These are phyloP conservation scores for Cavia aperea DNA, from an alignment of 2,113 vertebrate genomes.

Conservation along the genomic window DNA sequence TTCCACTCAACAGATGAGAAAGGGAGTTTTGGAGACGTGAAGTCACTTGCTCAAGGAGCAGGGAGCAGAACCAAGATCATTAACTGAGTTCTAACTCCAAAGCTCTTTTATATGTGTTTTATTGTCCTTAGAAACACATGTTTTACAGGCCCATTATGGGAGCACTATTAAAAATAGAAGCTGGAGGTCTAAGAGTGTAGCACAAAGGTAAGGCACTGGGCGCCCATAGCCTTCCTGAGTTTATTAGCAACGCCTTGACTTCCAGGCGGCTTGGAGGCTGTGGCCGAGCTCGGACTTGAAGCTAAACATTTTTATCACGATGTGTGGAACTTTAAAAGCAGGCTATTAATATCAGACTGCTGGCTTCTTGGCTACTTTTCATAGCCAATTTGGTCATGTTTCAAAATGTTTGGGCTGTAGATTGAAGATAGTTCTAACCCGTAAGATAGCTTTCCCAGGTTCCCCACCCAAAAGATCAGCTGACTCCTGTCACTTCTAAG, in stretches of 20 bases:
- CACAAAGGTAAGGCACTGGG: slow-evolving; percentile 65
- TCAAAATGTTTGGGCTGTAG: slow-evolving; percentile 58
- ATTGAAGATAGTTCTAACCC: slow-evolving; percentile 57
- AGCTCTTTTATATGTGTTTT: slow-evolving; percentile 75
- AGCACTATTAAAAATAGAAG: slow-evolving; percentile 77
- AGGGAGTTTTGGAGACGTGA: neutral
- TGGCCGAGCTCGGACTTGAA: neutral
- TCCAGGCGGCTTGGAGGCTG: slow-evolving; percentile 38
- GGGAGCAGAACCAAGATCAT: neutral
- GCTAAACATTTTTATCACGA: slow-evolving; percentile 59
- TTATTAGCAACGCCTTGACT: slow-evolving; percentile 66
- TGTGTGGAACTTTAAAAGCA: slow-evolving; percentile 63
- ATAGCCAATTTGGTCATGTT: slow-evolving; percentile 67
- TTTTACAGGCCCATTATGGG: slow-evolving; percentile 81
- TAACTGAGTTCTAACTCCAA: slow-evolving; percentile 32
- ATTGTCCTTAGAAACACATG: slow-evolving; percentile 80
- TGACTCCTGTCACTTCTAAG: neutral
- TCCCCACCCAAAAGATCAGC: neutral
- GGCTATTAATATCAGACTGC: slow-evolving; percentile 65
- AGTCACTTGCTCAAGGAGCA: neutral
- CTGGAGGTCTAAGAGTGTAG: slow-evolving; percentile 71
- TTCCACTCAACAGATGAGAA: neutral
- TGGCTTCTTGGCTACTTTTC: slow-evolving; percentile 55
- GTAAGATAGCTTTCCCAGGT: neutral
- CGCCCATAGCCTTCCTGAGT: slow-evolving; percentile 68